Conservation (phyloP, 2,113 vertebrate species). For the Ammospiza nelsoni region DNA sequence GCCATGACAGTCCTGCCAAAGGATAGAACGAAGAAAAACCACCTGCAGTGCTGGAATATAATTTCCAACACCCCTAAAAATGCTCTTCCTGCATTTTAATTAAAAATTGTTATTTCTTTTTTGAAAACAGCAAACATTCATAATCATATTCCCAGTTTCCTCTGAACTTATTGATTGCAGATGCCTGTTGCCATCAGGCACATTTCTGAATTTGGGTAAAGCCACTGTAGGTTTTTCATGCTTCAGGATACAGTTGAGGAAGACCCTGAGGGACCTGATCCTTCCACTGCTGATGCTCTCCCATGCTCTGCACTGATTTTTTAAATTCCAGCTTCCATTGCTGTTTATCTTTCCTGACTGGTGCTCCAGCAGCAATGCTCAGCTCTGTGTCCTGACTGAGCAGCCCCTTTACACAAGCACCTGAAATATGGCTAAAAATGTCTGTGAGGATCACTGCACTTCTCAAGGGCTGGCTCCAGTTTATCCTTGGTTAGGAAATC, state of each 20-base stretch:
- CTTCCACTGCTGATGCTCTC: neutral
- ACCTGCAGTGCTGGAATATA: neutral
- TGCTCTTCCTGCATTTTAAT: neutral
- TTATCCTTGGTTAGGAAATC: neutral
- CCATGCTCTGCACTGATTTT: neutral
- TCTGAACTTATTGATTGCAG: neutral
- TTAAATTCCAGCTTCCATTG: neutral
- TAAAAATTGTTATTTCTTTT: neutral
- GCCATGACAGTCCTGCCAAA: neutral
- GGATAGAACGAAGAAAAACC: neutral
- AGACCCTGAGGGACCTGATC: rapidly evolving
- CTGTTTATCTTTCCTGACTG: neutral
- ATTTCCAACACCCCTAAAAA: neutral
- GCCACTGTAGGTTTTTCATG: neutral
- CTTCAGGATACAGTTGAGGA: neutral
- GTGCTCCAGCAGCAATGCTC: neutral
- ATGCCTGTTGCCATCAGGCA: neutral
- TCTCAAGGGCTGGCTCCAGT: neutral
- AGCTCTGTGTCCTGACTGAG: neutral
- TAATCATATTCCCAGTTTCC: neutral
- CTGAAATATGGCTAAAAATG: neutral
- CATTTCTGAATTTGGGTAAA: neutral
- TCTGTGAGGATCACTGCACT: neutral
- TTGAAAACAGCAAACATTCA: neutral
- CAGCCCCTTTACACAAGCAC: rapidly evolving